These are phyloP conservation scores for Carcharodon carcharias DNA, from an alignment of 2,797 vertebrate species.

Conservation along the genomic window DNA sequence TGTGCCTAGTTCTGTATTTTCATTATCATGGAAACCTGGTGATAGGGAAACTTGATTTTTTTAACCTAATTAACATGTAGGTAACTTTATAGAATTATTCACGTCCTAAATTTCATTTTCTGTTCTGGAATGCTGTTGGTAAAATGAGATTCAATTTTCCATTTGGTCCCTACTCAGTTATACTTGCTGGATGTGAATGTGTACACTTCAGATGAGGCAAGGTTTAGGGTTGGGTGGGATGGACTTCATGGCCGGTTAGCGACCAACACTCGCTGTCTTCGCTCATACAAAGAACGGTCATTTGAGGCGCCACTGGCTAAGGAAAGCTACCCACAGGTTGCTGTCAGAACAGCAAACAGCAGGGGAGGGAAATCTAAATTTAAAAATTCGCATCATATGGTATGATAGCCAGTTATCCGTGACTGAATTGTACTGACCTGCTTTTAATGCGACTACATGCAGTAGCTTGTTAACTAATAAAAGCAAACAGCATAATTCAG, in stretches of 20 bases:
- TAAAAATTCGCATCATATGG: neutral
- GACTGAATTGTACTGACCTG: neutral
- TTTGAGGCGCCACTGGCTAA: neutral
- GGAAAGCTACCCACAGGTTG: neutral
- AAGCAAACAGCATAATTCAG: neutral
- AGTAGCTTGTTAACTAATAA: neutral
- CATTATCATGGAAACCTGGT: neutral
- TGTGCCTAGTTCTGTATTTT: neutral
- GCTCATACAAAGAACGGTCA: neutral
- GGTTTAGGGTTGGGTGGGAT: neutral
- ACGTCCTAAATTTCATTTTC: neutral
- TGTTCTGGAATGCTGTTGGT: neutral
- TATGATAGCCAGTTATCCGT: neutral
- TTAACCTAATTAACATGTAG: neutral
- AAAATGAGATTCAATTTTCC: neutral
- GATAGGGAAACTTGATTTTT: neutral
- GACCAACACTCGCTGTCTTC: neutral
- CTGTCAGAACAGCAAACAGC: neutral
- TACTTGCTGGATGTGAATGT: neutral
- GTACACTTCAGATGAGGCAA: neutral
- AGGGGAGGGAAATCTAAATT: neutral
- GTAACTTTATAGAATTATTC: neutral
- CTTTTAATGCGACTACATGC: neutral
- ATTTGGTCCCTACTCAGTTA: neutral
- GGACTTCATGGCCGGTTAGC: neutral